Evolutionary conservation across 2,888 invertebrate genomes (phyloP), one percentile per base, ranked within the genome.

Genomic region (Ashinkailepas kermadecensis): DNA sequence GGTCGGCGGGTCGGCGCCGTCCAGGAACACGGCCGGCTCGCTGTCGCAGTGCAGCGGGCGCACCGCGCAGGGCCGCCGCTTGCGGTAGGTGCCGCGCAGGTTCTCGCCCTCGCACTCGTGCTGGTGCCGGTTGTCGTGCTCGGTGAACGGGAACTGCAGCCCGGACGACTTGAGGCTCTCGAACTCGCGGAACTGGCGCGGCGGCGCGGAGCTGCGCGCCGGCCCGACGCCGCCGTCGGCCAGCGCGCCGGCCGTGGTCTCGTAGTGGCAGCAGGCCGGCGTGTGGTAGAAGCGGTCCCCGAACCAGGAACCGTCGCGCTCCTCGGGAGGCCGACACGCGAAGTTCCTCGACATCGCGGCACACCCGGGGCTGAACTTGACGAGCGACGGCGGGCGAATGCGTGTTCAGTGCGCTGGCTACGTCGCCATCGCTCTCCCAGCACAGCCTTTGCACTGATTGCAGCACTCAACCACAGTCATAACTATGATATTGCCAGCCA

Each of bases 71-170:
- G 74, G 74, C 11, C 74, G 74, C 74, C 7, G 12, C 74, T 54
- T 54, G 8, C 54, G 15, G 54, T 74, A 54, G 7, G 18, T 39
- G 6, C 74, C 74, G 6, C 74, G 74, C 54, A 74, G 74, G 54
- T 18, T 74, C 74, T 74, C 74, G 13, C 74, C 74, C 18, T 21
- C 39, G 18, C 1, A 9, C 54, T 54, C 15, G 54, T 74, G 74
- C 74, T 54, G 54, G 74, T 54, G 54, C 18, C 54, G 74, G 74
- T 74, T 74, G 74, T 74, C 74, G 74, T 74, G 74, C 74, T 54
- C 54, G 18, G 74, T 74, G 74, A 74, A 74, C 54, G 74, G 74
- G 54, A 54, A 54, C 18, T 21, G 74, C 21, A 74, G 74, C 18
- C 54, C 39, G 21, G 4, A 39, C 18, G 74, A 74, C 7, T 13